phyloP scores from a whole-genome alignment of 2,797 vertebrate genomes.

The Eleutherodactylus coqui region DNA sequence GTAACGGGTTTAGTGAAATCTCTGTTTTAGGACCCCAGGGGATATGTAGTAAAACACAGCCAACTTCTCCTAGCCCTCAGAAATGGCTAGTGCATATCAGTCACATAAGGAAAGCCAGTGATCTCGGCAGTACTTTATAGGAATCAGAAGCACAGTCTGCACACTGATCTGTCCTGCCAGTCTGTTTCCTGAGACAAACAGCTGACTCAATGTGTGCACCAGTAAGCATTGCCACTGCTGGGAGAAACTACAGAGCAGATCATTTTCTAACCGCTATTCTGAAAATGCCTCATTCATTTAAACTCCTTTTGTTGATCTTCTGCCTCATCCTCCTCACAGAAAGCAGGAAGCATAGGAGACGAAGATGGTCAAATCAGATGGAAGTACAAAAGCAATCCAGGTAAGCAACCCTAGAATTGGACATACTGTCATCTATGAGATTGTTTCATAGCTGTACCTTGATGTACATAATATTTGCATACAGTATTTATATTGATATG shows the following conservation, averaged over 20 bases:
- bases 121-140: slow-evolving; percentile 60
- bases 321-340: slow-evolving; percentile 79
- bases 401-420: slow-evolving; percentile 73
- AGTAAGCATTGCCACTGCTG: slow-evolving; percentile 63
- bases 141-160: slow-evolving; percentile 58
- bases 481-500: too few relatives aligned
- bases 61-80: slow-evolving; percentile 64
- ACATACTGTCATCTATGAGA: not conserved
- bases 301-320: slow-evolving; percentile 78
- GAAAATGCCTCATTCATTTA: slow-evolving; percentile 80
- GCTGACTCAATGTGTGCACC: slow-evolving; percentile 72
- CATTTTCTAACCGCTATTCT: slow-evolving; percentile 61
- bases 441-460: not conserved
- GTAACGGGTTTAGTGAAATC: slow-evolving; percentile 73
- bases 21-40: slow-evolving; percentile 70
- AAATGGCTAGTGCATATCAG: slow-evolving; percentile 72
- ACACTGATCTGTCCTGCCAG: not conserved
- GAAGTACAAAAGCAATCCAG: slow-evolving; percentile 78
- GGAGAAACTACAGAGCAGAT: slow-evolving; percentile 71
- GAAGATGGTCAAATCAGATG: slow-evolving; percentile 79
- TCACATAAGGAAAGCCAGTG: slow-evolving; percentile 57
- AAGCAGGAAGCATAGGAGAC: slow-evolving; percentile 80
- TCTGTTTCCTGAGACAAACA: slow-evolving; percentile 55
- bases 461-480: not conserved
- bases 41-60: slow-evolving; percentile 67